Evolutionary conservation across 2,113 vertebrate species (phyloP), one percentile per base, ranked within the genome.

Genomic region (Ochotona princeps): DNA sequence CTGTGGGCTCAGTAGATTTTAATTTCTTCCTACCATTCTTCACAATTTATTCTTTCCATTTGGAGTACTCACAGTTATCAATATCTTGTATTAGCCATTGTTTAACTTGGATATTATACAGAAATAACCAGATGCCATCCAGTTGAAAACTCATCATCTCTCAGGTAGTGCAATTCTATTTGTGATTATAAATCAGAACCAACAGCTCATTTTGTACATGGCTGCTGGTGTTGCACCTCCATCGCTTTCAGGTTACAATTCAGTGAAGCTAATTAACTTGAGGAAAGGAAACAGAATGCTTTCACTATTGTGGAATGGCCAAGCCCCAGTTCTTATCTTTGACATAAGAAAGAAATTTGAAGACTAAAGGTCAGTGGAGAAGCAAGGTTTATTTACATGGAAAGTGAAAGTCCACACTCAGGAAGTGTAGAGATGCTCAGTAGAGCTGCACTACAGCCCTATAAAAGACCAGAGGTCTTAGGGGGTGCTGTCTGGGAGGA

Each of bases 81-180:
- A 66, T 94, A 89, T 84, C 11, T 80, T 96, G 96, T 94, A 93
- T 94, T 87, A 93, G 44, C 57, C 75, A 81, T 93, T 84, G 28
- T 95, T 92, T 94, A 60, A 92, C 65, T 90, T 89, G 81, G 87
- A 76, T 94, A 83, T 92, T 94, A 89, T 92, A 83, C 13, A 82
- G 75, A 81, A 94, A 89, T 92, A 84, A 67, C 57, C 65, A 91
- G 66, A 89, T 95, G 87, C 51, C 86, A 87, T 28, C 61, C 26
- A 74, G 93, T 67, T 89, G 35, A 91, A 94, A 87, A 79, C 72
- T 30, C 30, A 47, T 60, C 89, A 76, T 92, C 23, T 91, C 67
- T 86, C 54, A 85, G 89, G 84, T 69, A 70, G 54, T 82, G 63
- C 5, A 30, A 66, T 93, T 87, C 38, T 35, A 35, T 80, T 92